These are phyloP conservation scores for Eubucco bourcierii DNA, from an alignment of 2,113 vertebrate species.

Conservation along the genomic window DNA sequence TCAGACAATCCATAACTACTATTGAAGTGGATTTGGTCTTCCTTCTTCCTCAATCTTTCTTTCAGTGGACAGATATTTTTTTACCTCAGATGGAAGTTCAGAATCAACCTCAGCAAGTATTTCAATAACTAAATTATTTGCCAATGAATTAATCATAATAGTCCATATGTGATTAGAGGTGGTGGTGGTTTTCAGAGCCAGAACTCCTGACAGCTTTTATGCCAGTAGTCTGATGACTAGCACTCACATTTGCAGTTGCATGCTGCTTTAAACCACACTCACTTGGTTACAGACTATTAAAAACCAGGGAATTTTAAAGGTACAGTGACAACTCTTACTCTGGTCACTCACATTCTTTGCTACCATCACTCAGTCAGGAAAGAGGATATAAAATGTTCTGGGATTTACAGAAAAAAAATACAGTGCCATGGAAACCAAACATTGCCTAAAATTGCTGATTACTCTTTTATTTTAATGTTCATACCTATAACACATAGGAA, in stretches of 20 bases:
- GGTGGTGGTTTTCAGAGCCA: background rate
- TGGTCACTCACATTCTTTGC: background rate
- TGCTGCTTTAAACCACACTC: background rate
- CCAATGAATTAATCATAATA: background rate
- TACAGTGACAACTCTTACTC: background rate
- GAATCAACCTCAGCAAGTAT: background rate
- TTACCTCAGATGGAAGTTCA: background rate
- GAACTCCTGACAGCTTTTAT: background rate
- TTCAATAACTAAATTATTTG: background rate
- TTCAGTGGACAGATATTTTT: background rate
- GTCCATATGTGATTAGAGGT: background rate
- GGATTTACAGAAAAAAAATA: background rate
- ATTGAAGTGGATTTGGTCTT: background rate
- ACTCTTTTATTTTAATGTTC: background rate
- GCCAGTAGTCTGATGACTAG: background rate
- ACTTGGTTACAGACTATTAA: background rate
- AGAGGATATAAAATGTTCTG: background rate
- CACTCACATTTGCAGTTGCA: background rate
- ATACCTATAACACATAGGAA: background rate
- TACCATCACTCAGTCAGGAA: background rate
- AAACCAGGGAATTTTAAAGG: background rate
- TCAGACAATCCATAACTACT: background rate
- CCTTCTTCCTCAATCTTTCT: background rate
- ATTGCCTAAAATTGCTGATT: background rate
- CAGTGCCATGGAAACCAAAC: background rate